These are phyloP conservation scores for Tyrophagus putrescentiae DNA, from an alignment of 1,140 invertebrate species.

Conservation along the genomic window DNA sequence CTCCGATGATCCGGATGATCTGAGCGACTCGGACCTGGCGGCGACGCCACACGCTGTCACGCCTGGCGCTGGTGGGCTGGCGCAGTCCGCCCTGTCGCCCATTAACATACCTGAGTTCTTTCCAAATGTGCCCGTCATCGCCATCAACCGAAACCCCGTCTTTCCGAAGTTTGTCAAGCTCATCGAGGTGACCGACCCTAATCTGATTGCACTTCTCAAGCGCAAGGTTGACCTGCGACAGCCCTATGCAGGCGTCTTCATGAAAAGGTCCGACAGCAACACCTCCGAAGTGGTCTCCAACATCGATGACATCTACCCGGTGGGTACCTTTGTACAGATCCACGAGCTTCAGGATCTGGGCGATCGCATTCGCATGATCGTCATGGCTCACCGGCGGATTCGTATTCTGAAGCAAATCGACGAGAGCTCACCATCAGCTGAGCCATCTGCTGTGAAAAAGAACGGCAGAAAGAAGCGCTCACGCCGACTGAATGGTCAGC, in stretches of 20 bases:
- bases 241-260: slow-evolving; percentile 92
- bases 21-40: neutral
- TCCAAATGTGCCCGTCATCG: slow-evolving; percentile 87
- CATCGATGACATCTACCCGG: slow-evolving; percentile 68
- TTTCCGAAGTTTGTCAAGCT: slow-evolving; percentile 97
- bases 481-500: neutral
- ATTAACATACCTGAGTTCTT: slow-evolving; percentile 88
- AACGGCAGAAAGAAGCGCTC: slow-evolving; percentile 34
- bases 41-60: neutral
- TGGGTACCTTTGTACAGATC: slow-evolving; percentile 96
- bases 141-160: slow-evolving; percentile 81
- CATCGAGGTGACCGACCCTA: slow-evolving; percentile 78
- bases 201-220: slow-evolving; percentile 73
- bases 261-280: slow-evolving; percentile 79
- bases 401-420: slow-evolving; percentile 26
- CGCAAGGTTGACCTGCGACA: slow-evolving; percentile 89
- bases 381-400: slow-evolving; percentile 67
- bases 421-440: slow-evolving; percentile 19
- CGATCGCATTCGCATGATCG: slow-evolving; percentile 72
- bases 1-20: neutral
- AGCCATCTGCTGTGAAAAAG: slow-evolving; percentile 10
- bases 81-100: slow-evolving; percentile 10
- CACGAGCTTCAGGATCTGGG: slow-evolving; percentile 92
- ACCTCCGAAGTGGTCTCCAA: slow-evolving; percentile 70
- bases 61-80: neutral